These are phyloP conservation scores for Henricia sp. DNA, from an alignment of 53 echinoderm and acorn worm species.

Conservation along the genomic window DNA sequence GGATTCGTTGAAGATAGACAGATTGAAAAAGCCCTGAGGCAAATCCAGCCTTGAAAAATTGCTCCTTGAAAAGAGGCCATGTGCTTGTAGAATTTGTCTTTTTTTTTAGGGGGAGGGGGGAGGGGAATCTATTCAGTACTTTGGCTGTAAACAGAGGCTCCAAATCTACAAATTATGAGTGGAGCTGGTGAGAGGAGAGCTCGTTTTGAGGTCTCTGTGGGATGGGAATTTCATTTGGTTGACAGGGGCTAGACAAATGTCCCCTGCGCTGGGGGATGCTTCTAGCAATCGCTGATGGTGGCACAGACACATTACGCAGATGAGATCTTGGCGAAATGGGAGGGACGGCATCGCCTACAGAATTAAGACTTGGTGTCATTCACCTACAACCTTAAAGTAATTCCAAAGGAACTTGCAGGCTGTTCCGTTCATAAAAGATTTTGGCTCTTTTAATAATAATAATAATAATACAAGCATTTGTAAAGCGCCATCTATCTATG, in stretches of 20 bases:
- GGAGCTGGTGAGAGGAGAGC: constrained; percentile 25
- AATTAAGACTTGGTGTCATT: too few species aligned
- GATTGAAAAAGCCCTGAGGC: constrained; percentile 50
- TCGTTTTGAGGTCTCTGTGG: constrained; percentile 14
- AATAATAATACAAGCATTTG: too few species aligned
- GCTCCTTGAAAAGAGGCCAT: constrained; percentile 9
- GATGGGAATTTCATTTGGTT: constrained; percentile 60
- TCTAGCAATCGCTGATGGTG: constrained; percentile 53
- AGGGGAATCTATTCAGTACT: too few species aligned
- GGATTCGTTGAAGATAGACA: constrained; percentile 45
- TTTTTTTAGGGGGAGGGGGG: neutral
- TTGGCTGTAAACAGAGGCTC: constrained; percentile 44
- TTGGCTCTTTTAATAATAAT: too few species aligned
- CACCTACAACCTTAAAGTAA: too few species aligned
- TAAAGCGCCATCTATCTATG: too few species aligned
- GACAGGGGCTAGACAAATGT: constrained; percentile 44
- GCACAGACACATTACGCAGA: too few species aligned
- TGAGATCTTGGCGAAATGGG: too few species aligned
- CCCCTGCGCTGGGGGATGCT: constrained; percentile 38
- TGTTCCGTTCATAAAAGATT: too few species aligned
- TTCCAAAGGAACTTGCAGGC: too few species aligned
- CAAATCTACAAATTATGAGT: constrained; percentile 61
- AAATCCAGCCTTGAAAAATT: constrained; percentile 20
- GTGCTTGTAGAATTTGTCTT: neutral
- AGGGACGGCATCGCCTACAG: too few species aligned